Conservation (phyloP, 2,797 vertebrate genomes). For the Urophycis tenuis region DNA sequence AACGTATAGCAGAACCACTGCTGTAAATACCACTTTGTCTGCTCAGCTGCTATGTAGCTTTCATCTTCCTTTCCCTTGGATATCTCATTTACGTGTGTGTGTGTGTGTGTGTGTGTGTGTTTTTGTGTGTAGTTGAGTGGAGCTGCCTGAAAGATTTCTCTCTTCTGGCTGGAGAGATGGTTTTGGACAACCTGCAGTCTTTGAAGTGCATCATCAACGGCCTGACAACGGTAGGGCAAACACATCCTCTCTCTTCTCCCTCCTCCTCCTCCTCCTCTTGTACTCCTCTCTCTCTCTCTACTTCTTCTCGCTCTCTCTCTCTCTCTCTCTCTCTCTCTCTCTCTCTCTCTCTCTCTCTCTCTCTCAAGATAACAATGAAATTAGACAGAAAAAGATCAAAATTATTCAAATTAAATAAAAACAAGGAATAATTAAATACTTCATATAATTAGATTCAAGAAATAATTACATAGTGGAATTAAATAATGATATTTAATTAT, state of each 20-base stretch:
- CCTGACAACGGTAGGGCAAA: conserved; percentile 81
- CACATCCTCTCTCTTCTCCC: conserved; percentile 1
- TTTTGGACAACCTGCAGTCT: conserved; percentile 82
- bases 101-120: conserved; percentile 25
- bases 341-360: neutral
- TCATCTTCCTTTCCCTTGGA: neutral
- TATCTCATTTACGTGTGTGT: conserved; percentile 15
- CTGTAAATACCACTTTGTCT: neutral
- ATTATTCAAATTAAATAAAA: no score
- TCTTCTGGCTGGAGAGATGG: conserved; percentile 78
- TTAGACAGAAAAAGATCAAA: no score
- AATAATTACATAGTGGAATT: no score
- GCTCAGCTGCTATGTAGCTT: neutral
- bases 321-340: neutral
- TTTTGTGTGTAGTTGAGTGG: conserved; percentile 81
- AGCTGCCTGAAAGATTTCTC: conserved; percentile 88
- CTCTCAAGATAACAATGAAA: neutral
- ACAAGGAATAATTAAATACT: no score
- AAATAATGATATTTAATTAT: no score
- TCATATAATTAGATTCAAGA: no score
- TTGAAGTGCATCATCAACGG: conserved; percentile 79
- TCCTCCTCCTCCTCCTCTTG: no score
- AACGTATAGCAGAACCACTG: neutral
- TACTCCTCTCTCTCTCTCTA: neutral
- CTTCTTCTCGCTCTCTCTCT: neutral